Percentiles rank a stretch among this genome's conserved stretches.
phyloP scores from a whole-genome alignment of 1,140 invertebrate species.

The Brachionus manjavacas region DNA sequence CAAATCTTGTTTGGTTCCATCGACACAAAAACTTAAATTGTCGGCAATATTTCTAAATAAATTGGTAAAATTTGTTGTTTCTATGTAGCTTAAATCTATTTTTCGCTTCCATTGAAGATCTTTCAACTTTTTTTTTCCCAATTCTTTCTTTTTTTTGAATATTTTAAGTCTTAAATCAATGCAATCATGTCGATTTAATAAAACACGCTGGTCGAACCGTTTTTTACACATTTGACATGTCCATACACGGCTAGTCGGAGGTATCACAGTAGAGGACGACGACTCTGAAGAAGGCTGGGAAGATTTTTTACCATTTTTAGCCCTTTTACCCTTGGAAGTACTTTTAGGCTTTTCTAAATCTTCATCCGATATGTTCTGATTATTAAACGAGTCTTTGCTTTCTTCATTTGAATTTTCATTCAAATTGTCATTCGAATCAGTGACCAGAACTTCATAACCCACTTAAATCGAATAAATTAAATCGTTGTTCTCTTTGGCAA shows the following conservation, averaged over 20 bases:
- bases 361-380: background rate
- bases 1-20: conserved; percentile 61
- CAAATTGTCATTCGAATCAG: background rate
- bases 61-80: conserved; percentile 62
- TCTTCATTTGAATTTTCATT: conserved; percentile 23
- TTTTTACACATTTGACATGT: conserved; percentile 41
- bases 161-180: conserved; percentile 14
- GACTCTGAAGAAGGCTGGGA: background rate
- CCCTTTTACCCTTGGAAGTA: background rate
- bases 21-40: conserved; percentile 64
- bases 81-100: conserved; percentile 46
- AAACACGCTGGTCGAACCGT: conserved; percentile 19
- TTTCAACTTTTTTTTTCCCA: conserved; percentile 39
- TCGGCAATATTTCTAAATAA: conserved; percentile 65
- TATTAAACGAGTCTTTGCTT: conserved; percentile 17
- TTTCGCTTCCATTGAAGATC: conserved; percentile 46
- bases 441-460: background rate
- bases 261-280: background rate
- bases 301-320: background rate
- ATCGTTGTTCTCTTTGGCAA: background rate
- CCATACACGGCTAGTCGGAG: background rate
- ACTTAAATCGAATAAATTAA: background rate
- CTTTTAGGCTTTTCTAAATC: background rate
- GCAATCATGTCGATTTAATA: conserved; percentile 11
- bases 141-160: conserved; percentile 30